Evolutionary conservation across 2,888 invertebrate genomes (phyloP).

Genomic region (Lampropteryx suffumata): DNA sequence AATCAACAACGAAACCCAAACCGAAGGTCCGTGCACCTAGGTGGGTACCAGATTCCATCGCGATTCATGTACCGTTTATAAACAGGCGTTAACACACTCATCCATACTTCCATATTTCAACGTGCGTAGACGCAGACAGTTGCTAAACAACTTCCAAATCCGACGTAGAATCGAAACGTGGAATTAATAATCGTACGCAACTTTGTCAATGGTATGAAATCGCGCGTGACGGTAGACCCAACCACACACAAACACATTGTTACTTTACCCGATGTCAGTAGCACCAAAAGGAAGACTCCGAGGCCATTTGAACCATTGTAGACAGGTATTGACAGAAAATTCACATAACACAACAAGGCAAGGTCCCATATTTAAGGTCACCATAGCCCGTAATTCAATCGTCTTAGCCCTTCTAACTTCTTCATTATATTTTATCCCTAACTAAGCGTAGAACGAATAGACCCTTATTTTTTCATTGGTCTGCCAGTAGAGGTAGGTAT

Average conservation of each 20-base stretch:
- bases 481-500: background rate
- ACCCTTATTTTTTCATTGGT: too few relatives aligned
- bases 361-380: too few relatives aligned
- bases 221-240: slow-evolving; percentile 17
- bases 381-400: too few relatives aligned
- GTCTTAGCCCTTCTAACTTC: too few relatives aligned
- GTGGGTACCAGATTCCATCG: too few relatives aligned
- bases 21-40: background rate
- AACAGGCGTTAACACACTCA: too few relatives aligned
- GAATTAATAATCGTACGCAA: slow-evolving; percentile 20
- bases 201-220: slow-evolving; percentile 22
- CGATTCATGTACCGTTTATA: too few relatives aligned
- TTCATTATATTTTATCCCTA: too few relatives aligned
- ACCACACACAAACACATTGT: slow-evolving; percentile 10
- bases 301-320: slow-evolving; percentile 1
- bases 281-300: slow-evolving; percentile 4
- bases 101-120: background rate
- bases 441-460: too few relatives aligned
- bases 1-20: background rate
- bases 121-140: background rate
- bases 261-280: slow-evolving; percentile 2
- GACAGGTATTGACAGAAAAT: background rate
- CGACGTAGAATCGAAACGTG: slow-evolving; percentile 10
- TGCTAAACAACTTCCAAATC: slow-evolving; percentile 27
- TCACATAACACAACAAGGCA: background rate